Conservation (phyloP, 1,140 invertebrate species). For the Panagrolaimus sp. region DNA sequence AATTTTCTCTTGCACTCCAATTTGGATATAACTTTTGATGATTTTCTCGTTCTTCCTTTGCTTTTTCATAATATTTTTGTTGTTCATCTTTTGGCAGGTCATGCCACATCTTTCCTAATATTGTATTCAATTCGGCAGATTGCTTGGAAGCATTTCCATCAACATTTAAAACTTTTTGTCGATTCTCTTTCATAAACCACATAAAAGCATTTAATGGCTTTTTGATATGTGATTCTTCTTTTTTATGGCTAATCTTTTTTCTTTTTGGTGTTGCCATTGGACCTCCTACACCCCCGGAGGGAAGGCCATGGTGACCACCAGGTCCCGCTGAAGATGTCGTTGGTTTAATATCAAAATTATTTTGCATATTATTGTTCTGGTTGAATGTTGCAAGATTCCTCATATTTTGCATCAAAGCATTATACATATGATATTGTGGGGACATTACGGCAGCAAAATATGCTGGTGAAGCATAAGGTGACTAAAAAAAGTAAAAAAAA, state of each 20-base stretch:
- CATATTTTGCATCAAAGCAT: neutral
- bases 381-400: no score
- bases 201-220: conserved; percentile 17
- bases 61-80: conserved; percentile 13
- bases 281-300: neutral
- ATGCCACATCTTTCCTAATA: conserved; percentile 12
- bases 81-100: neutral
- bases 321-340: neutral
- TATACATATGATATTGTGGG: neutral
- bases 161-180: conserved; percentile 71
- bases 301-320: no score
- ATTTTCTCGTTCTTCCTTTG: conserved; percentile 63
- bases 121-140: conserved; percentile 1
- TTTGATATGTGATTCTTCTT: conserved; percentile 63
- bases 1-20: conserved; percentile 98
- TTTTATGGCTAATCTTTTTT: conserved; percentile 15
- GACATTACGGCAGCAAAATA: neutral
- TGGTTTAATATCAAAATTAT: neutral
- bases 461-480: neutral
- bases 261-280: conserved; percentile 17
- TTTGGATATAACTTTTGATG: conserved; percentile 90
- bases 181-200: conserved; percentile 8
- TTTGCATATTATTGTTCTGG: neutral
- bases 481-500: neutral
- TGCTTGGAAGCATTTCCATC: conserved; percentile 9